These are phyloP conservation scores for Drosophila virilis DNA, from an alignment of 1,140 invertebrate species.

Conservation along the genomic window DNA sequence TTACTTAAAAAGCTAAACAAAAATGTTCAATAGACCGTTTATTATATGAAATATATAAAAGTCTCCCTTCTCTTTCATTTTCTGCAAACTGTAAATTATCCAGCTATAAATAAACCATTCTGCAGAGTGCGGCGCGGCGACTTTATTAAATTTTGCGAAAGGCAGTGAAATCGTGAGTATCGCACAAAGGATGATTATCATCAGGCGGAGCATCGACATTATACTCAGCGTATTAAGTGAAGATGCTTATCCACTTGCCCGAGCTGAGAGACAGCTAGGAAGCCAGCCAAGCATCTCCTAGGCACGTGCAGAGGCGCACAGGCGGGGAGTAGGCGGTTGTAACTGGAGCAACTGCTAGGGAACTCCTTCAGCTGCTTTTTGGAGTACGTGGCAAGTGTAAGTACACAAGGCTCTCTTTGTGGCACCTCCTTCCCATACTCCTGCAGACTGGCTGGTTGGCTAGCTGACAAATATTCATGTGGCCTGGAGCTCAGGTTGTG, in stretches of 20 bases:
- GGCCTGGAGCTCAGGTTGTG: conserved; percentile 26
- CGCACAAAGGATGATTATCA: conserved; percentile 75
- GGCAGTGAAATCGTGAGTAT: conserved; percentile 27
- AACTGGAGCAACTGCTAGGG: conserved; percentile 8
- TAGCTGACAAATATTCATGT: conserved; percentile 64
- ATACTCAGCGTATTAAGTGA: conserved; percentile 75
- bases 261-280: conserved; percentile 11
- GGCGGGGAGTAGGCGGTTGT: not conserved
- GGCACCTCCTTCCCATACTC: not conserved
- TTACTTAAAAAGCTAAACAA: too few relatives aligned
- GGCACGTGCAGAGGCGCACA: conserved; percentile 10
- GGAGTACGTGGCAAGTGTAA: conserved; percentile 61
- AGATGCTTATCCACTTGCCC: conserved; percentile 71
- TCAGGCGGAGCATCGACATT: conserved; percentile 74
- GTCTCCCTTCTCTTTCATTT: not conserved
- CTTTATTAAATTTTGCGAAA: conserved; percentile 70
- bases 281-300: conserved; percentile 17
- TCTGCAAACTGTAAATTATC: conserved; percentile 20
- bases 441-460: not conserved
- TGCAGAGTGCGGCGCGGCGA: conserved; percentile 25
- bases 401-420: conserved; percentile 42
- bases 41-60: not conserved
- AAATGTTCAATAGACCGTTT: not conserved
- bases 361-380: conserved; percentile 9
- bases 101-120: conserved; percentile 40